phyloP scores from a whole-genome alignment of 2,888 invertebrate genomes.

The Atherix ibis region DNA sequence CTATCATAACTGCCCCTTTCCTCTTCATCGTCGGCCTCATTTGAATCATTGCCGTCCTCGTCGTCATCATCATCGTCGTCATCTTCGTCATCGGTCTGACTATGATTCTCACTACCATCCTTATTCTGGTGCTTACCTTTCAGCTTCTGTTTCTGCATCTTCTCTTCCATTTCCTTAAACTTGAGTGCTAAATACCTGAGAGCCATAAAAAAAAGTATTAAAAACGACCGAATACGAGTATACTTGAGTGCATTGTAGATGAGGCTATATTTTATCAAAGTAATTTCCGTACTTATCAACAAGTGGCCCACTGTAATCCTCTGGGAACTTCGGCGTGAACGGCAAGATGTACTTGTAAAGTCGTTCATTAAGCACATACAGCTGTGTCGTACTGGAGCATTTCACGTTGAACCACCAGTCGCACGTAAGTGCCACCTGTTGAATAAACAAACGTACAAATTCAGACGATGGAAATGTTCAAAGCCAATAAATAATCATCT shows the following conservation, averaged over 20 bases:
- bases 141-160: slow-evolving; percentile 54
- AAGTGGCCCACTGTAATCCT: slow-evolving; percentile 75
- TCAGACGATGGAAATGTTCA: no score
- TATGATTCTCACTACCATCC: slow-evolving; percentile 21
- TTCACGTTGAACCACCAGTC: slow-evolving; percentile 92
- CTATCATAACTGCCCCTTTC: no score
- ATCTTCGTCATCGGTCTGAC: not conserved
- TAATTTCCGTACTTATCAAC: slow-evolving; percentile 54
- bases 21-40: slow-evolving; percentile 9
- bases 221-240: slow-evolving; percentile 24
- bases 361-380: slow-evolving; percentile 76
- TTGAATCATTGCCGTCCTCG: slow-evolving; percentile 3
- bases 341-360: slow-evolving; percentile 79
- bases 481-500: no score
- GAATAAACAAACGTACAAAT: slow-evolving; percentile 2
- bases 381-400: slow-evolving; percentile 65
- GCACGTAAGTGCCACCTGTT: slow-evolving; percentile 59
- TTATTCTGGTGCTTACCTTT: slow-evolving; percentile 29
- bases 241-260: slow-evolving; percentile 71
- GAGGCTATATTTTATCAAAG: slow-evolving; percentile 7
- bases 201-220: no score
- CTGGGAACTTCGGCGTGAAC: slow-evolving; percentile 74
- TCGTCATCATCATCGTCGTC: slow-evolving; percentile 10
- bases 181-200: slow-evolving; percentile 67
- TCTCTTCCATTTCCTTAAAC: slow-evolving; percentile 75